Conservation (phyloP, 2,797 vertebrate species). For the Falco rusticolus region DNA sequence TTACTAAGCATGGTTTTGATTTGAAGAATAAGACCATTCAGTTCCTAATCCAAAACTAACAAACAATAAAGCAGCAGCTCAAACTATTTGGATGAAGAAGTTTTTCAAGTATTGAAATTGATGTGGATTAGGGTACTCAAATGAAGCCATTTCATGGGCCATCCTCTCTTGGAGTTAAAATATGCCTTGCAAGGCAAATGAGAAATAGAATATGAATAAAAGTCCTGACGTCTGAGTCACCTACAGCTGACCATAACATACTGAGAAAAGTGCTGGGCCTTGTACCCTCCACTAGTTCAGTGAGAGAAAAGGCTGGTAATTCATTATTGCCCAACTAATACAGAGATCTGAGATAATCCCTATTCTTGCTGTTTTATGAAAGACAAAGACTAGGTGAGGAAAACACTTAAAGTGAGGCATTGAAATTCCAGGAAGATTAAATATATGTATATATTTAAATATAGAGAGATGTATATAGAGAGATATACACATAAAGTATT, state of each 20-base stretch:
- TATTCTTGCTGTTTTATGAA: not conserved
- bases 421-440: not conserved
- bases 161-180: not conserved
- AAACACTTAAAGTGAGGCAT: not conserved
- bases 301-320: not conserved
- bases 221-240: not conserved
- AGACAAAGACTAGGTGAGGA: not conserved
- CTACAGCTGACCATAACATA: not conserved
- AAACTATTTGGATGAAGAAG: not conserved
- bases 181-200: not conserved
- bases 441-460: not conserved
- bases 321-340: not conserved
- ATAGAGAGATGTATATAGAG: no score
- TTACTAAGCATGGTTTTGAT: not conserved
- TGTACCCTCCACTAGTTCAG: not conserved
- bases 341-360: not conserved
- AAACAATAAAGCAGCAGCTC: not conserved
- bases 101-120: not conserved
- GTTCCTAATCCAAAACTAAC: not conserved
- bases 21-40: not conserved
- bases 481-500: not conserved
- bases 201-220: not conserved
- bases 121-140: not conserved
- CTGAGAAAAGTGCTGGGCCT: not conserved
- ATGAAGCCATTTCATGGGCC: not conserved